Base-by-base conservation (phyloP, 1,140 invertebrate species). In the Glomeris maerens region DNA sequence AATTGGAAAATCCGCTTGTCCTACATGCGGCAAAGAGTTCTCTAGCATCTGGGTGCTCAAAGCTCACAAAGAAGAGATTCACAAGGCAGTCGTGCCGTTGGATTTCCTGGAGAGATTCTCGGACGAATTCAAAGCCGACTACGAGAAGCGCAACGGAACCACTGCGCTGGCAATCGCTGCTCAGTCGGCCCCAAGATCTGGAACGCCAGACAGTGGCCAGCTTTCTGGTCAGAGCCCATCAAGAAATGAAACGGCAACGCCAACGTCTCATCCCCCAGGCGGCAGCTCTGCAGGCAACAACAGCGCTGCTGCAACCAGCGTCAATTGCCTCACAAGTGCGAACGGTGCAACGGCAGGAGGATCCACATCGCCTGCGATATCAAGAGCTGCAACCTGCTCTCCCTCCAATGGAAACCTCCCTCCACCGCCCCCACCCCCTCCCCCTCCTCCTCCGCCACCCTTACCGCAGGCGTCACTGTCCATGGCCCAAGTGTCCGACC, bases 31-130 rank as follows among this genome's bases (percentile, higher is more conserved):
- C 57, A 93, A 93, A 68, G 83, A 87, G 63, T 94, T 95, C 69
- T 91, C 87, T 57, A 91, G 86, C 72, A 84, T 93, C 51, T 94
- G 90, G 81, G 88, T 94, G 52, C 72, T 95, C 62, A 94, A 94
- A 69, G 83, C 88, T 56, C 90, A 96, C 67, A 86, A 85, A 70
- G 90, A 95, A 74, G 89, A 94, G 74, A 80, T 91, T 53, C 91
- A 95, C 69, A 83, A 84, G 62, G 82, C 88, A 65, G 73, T 90
- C 64, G 84, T 95, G 48, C 88, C 89, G 13, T 71, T 84, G 22
- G 83, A 90, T 60, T 83, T 86, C 61, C 72, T 94, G 40, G 88
- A 93, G 70, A 81, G 86, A 65, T 92, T 91, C 69, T 86, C 87
- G 27, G 83, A 91, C 67, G 82, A 86, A 59, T 87, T 88, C 61